Conservation (phyloP, 2,797 vertebrate genomes). For the Onychomys torridus region DNA sequence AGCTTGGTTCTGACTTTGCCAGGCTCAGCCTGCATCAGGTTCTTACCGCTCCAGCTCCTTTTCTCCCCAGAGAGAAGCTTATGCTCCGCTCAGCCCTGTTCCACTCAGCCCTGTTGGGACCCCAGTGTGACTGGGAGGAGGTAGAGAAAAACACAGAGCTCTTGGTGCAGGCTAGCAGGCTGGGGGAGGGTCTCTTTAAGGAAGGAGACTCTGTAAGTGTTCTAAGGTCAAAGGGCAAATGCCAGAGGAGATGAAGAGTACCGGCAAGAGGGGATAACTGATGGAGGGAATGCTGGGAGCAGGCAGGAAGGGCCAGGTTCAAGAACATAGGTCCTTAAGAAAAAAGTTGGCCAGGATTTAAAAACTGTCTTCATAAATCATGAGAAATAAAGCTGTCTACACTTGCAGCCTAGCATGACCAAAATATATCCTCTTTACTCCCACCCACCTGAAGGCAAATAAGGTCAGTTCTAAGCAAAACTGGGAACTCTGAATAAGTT, state of each 20-base stretch:
- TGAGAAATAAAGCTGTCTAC: conserved; percentile 43
- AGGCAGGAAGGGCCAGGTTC: neutral
- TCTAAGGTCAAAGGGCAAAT: neutral
- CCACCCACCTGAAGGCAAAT: neutral
- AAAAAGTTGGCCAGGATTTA: conserved; percentile 5
- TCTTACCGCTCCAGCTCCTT: neutral
- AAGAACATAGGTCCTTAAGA: conserved; percentile 21
- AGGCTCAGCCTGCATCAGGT: neutral
- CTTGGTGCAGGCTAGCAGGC: neutral
- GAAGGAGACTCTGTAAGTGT: neutral
- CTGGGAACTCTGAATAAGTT: neutral
- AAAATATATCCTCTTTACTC: conserved; percentile 1
- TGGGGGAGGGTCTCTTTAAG: neutral
- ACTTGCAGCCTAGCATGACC: neutral
- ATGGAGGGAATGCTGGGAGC: neutral
- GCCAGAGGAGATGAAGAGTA: neutral
- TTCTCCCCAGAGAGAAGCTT: neutral
- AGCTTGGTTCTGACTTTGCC: neutral
- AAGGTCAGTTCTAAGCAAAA: conserved; percentile 28
- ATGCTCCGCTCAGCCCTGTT: neutral
- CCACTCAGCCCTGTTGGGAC: neutral
- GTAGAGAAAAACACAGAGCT: neutral
- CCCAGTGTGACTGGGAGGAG: neutral
- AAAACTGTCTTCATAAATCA: conserved; percentile 56
- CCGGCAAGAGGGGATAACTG: neutral